Evolutionary conservation across 2,113 vertebrate genomes (phyloP).

Genomic region (Percopsis transmontana): DNA sequence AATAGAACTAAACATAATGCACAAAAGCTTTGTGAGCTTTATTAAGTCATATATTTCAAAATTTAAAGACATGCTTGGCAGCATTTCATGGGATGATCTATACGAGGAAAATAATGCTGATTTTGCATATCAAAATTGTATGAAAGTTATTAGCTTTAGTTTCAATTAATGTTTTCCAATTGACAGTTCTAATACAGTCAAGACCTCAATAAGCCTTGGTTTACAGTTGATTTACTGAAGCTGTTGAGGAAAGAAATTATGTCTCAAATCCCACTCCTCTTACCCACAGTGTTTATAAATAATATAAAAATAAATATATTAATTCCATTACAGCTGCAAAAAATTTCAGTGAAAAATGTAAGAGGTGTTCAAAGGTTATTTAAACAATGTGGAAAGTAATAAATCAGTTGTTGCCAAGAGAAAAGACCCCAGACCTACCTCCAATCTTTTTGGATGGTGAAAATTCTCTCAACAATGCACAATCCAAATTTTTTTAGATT

Average conservation of each 20-base stretch:
- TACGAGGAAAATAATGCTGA: background rate
- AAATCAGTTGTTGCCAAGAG: slow-evolving; percentile 3
- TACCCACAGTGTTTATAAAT: background rate
- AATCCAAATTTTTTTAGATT: background rate
- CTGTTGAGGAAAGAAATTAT: background rate
- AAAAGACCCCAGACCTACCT: slow-evolving; percentile 13
- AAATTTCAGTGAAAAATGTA: background rate
- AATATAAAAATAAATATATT: background rate
- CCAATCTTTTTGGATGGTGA: slow-evolving; percentile 7
- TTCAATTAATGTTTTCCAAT: slow-evolving; percentile 1
- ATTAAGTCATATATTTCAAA: slow-evolving; percentile 8
- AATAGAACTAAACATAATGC: slow-evolving; percentile 1
- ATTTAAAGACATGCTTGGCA: slow-evolving; percentile 10
- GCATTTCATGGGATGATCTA: background rate
- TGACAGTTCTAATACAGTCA: background rate
- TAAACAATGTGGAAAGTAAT: background rate
- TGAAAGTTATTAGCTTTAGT: slow-evolving; percentile 2
- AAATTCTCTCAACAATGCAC: slow-evolving; percentile 7
- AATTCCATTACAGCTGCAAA: background rate
- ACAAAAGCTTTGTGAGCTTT: slow-evolving; percentile 7
- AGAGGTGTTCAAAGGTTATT: background rate
- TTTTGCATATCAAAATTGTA: background rate
- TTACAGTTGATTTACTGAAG: background rate
- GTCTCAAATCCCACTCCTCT: slow-evolving; percentile 2
- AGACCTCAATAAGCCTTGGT: slow-evolving; percentile 1